Evolutionary conservation across 2,113 vertebrate genomes (phyloP), one percentile per base, ranked within the genome.

Genomic region (Candoia aspera): DNA sequence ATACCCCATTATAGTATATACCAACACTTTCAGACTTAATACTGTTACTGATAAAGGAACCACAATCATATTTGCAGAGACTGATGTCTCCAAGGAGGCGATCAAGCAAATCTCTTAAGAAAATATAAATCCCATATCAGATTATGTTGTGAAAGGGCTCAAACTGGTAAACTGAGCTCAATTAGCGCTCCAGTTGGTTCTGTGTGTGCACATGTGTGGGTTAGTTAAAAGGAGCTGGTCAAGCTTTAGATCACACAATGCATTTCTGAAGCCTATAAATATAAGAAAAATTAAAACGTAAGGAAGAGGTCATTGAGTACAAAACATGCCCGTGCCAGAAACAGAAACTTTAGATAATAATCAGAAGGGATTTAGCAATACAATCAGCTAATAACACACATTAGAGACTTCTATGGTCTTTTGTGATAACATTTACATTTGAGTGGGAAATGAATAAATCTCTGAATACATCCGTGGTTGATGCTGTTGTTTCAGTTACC

Each of bases 1-100:
- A 95, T 95, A 95, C 95, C 93, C 93, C 42, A 96, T 94, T 96
- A 94, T 91, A 59, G 86, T 95, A 89, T 90, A 91, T 93, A 92
- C 92, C 93, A 93, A 96, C 96, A 93, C 92, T 95, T 96, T 95
- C 94, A 91, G 95, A 68, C 95, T 94, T 96, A 96, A 95, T 96
- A 93, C 94, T 96, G 94, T 96, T 97, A 96, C 95, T 94, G 96
- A 96, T 97, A 97, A 96, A 96, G 97, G 96, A 96, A 94, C 94
- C 93, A 95, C 97, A 96, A 97, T 96, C 96, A 95, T 97, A 97
- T 97, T 97, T 97, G 96, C 95, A 95, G 95, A 97, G 96, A 94
- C 94, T 95, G 93, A 96, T 96, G 95, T 96, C 95, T 97, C 92
- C 95, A 97, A 97, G 96, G 95, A 97, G 94, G 92, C 97, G 96